phyloP scores from a whole-genome alignment of 2,888 invertebrate species.

The Limnephilus rhombicus region DNA sequence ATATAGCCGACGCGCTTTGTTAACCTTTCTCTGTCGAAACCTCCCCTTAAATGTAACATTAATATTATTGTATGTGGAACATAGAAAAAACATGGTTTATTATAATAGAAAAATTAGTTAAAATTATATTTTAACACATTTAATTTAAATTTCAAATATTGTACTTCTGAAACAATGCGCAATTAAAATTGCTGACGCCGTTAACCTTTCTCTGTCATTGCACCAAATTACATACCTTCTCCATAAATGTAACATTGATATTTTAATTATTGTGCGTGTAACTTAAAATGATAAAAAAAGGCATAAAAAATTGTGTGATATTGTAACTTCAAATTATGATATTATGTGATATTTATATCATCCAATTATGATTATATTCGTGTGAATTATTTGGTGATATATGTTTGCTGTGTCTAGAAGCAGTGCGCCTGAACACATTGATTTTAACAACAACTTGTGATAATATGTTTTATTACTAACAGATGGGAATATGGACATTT shows the following conservation, averaged over 20 bases:
- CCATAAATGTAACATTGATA: no score
- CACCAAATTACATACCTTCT: no score
- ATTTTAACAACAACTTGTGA: conserved; percentile 1
- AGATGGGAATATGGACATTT: neutral
- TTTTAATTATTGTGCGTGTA: no score
- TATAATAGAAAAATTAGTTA: neutral
- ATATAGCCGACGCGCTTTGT: neutral
- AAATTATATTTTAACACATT: neutral
- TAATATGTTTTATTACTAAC: neutral
- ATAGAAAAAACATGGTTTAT: neutral
- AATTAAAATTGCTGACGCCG: no score
- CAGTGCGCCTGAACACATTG: neutral
- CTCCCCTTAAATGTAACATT: neutral
- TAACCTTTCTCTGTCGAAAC: neutral
- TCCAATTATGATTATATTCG: neutral
- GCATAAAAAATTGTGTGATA: no score
- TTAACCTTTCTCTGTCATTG: no score
- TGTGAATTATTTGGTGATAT: neutral
- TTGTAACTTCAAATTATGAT: neutral
- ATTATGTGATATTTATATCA: neutral
- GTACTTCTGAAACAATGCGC: no score
- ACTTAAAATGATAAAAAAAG: no score
- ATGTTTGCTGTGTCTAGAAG: neutral
- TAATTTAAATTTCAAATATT: neutral
- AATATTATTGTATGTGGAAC: neutral